Percentiles rank a stretch among this genome's conserved stretches.
These are phyloP conservation scores for Zosterops lateralis DNA, from an alignment of 2,113 vertebrate species.

Conservation along the genomic window DNA sequence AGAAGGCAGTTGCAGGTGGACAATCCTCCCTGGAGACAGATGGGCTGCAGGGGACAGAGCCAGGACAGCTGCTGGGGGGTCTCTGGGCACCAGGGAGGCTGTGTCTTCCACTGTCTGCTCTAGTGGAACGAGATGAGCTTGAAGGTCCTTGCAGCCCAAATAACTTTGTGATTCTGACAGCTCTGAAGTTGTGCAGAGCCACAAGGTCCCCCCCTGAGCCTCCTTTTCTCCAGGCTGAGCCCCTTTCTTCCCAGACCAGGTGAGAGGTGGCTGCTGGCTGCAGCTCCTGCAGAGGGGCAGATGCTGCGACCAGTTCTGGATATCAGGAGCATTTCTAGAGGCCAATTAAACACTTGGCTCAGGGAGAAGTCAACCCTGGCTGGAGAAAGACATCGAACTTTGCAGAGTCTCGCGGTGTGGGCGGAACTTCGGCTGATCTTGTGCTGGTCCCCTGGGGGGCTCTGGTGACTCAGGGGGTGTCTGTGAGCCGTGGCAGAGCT, in stretches of 20 bases:
- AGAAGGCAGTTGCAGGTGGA: background rate
- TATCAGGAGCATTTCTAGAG: accelerated
- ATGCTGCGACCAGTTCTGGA: accelerated
- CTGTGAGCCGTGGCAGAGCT: too few species aligned
- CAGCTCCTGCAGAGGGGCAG: background rate
- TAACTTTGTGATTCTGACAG: too few species aligned
- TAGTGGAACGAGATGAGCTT: background rate
- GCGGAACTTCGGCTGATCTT: accelerated
- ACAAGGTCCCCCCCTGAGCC: too few species aligned
- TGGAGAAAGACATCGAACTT: background rate
- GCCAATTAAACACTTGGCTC: accelerated
- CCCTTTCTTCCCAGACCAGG: background rate
- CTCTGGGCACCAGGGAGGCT: too few species aligned
- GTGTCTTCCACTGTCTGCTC: too few species aligned
- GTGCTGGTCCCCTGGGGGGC: background rate
- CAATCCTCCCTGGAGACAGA: background rate
- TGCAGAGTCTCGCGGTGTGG: accelerated
- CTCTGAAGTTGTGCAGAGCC: background rate
- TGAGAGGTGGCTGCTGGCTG: background rate
- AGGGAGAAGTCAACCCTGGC: background rate
- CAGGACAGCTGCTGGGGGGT: background rate
- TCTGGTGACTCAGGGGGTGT: too few species aligned
- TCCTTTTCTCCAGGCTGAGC: too few species aligned
- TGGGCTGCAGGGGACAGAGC: accelerated
- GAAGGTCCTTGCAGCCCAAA: background rate